A percentile compares a stretch with the other conserved stretches of the same genome.
phyloP scores from a whole-genome alignment of 2,888 invertebrate genomes.

The Drosophila setosimentum region DNA sequence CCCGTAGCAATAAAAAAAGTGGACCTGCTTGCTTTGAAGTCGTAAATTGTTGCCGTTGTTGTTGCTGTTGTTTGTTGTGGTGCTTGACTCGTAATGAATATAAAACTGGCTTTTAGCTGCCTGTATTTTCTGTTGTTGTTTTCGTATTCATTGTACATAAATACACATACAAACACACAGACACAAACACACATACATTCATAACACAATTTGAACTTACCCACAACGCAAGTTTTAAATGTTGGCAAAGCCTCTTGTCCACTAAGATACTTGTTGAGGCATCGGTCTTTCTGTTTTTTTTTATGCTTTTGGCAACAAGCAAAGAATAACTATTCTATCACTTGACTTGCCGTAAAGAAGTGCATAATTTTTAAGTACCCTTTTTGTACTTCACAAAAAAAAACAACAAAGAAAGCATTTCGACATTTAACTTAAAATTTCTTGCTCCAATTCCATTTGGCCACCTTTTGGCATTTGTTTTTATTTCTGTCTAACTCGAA shows the following conservation, averaged over 20 bases:
- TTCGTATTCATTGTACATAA: conserved; percentile 9
- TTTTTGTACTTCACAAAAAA: conserved; percentile 31
- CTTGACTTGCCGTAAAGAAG: conserved; percentile 61
- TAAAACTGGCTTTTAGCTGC: conserved; percentile 69
- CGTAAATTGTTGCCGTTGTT: conserved; percentile 65
- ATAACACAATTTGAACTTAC: conserved; percentile 39
- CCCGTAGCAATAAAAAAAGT: conserved; percentile 50
- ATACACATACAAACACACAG: conserved; percentile 6
- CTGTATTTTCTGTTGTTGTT: conserved; percentile 30
- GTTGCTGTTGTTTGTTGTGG: conserved; percentile 24
- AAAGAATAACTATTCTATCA: conserved; percentile 25
- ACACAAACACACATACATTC: conserved; percentile 5
- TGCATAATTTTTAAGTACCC: conserved; percentile 48
- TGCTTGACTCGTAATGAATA: conserved; percentile 66
- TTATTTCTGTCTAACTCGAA: conserved; percentile 1
- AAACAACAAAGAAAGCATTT: conserved; percentile 39
- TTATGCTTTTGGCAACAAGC: conserved; percentile 20
- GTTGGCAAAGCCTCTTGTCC: conserved; percentile 32
- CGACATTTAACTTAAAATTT: conserved; percentile 65
- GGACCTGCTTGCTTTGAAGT: conserved; percentile 53
- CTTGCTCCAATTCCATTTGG: conserved; percentile 67
- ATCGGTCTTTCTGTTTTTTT: conserved; percentile 6
- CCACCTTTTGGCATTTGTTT: conserved; percentile 41
- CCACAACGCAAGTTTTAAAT: conserved; percentile 30
- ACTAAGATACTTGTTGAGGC: conserved; percentile 71